These are phyloP conservation scores for Felis catus DNA, from an alignment of 2,113 vertebrate genomes.

Conservation along the genomic window F.catus_Fca126_mat1.0 CM031415.1:169641501-169642000, in stretches of 20 bases:
- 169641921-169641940: neutral
- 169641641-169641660: no score
- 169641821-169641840: conserved; percentile 2
- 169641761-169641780: no score
- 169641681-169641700: no score
- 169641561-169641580: neutral
- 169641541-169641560: fast-evolving
- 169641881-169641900: neutral
- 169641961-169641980: neutral
- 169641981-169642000: neutral
- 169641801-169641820: neutral
- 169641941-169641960: neutral
- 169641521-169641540: neutral
- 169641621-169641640: no score
- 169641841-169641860: neutral
- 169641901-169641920: neutral
- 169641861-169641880: neutral
- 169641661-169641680: no score
- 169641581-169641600: no score
- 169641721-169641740: no score
- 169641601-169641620: no score
- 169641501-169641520: neutral
- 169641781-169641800: no score
- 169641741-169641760: no score
- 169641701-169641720: no score